phyloP scores from a whole-genome alignment of 2,888 invertebrate species.

The Eustalomyia histrio region DNA sequence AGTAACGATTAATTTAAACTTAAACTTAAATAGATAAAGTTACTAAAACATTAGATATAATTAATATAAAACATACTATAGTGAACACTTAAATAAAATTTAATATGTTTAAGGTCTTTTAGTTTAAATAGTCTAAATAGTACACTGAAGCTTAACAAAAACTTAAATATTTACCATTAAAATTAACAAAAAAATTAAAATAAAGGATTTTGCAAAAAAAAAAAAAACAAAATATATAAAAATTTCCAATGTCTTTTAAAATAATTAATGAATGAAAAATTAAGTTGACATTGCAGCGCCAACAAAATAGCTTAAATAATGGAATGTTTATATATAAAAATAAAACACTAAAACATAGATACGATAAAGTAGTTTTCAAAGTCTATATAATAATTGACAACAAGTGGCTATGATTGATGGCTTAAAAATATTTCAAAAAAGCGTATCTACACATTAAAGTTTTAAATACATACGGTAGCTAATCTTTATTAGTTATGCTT shows the following conservation, averaged over 20 bases:
- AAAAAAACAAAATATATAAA: too few relatives aligned
- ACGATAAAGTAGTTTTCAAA: slow-evolving; percentile 20
- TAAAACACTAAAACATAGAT: slow-evolving; percentile 2
- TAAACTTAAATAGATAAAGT: slow-evolving; percentile 1
- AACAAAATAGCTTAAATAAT: slow-evolving; percentile 1
- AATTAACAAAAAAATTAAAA: too few relatives aligned
- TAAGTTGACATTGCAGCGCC: slow-evolving; percentile 43
- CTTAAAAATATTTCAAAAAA: slow-evolving; percentile 35
- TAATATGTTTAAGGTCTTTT: too few relatives aligned
- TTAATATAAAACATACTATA: not conserved
- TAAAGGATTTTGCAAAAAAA: too few relatives aligned
- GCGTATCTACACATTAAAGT: slow-evolving; percentile 13
- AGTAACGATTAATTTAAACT: slow-evolving; percentile 28
- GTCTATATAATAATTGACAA: slow-evolving; percentile 40
- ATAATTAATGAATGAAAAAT: slow-evolving; percentile 27
- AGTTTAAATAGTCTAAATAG: too few relatives aligned
- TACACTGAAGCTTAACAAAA: too few relatives aligned
- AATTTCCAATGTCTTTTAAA: not conserved
- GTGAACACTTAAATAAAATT: not conserved
- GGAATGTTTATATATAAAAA: slow-evolving; percentile 1
- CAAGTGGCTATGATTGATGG: slow-evolving; percentile 53
- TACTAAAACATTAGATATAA: not conserved
- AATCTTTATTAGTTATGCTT: slow-evolving; percentile 51
- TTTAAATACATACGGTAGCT: slow-evolving; percentile 46
- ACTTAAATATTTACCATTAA: too few relatives aligned